These are phyloP conservation scores for Shargacucullia verbasci DNA, from an alignment of 2,888 invertebrate genomes.

Conservation along the genomic window DNA sequence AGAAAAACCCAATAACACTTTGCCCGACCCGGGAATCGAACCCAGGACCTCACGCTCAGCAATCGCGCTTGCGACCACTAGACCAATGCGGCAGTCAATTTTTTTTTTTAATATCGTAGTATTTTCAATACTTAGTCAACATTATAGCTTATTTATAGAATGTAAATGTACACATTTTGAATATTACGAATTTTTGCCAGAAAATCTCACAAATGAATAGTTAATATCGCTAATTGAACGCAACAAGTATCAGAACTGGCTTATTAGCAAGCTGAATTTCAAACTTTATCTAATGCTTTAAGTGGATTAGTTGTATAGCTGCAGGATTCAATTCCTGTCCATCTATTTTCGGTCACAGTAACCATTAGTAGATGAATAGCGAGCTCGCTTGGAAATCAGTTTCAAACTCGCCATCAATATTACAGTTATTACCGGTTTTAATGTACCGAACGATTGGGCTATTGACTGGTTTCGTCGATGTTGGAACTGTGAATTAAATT, in stretches of 20 bases:
- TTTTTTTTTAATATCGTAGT: no score
- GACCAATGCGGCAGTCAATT: no score
- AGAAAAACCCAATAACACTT: no score
- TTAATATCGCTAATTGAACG: slow-evolving; percentile 1
- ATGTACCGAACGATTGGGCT: slow-evolving; percentile 11
- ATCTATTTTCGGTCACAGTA: slow-evolving; percentile 23
- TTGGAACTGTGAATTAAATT: background rate
- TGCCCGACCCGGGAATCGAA: no score
- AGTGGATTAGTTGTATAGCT: no score
- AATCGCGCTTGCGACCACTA: no score
- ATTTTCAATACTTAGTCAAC: no score
- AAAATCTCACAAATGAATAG: background rate
- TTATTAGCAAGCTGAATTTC: slow-evolving; percentile 13
- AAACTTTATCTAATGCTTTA: background rate
- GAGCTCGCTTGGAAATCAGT: slow-evolving; percentile 13
- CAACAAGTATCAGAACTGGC: background rate
- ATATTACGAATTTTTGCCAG: background rate
- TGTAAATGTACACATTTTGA: background rate
- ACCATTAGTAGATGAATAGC: slow-evolving; percentile 24
- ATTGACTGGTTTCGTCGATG: background rate
- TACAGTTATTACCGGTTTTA: slow-evolving; percentile 13
- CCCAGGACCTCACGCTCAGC: no score
- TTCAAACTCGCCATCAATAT: slow-evolving; percentile 10
- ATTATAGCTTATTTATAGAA: no score
- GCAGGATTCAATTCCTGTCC: slow-evolving; percentile 10